Percentiles rank a stretch among this genome's conserved stretches.
These are phyloP conservation scores for Leptinotarsa haldemani DNA, from an alignment of 2,888 invertebrate species.

Conservation along the genomic window DNA sequence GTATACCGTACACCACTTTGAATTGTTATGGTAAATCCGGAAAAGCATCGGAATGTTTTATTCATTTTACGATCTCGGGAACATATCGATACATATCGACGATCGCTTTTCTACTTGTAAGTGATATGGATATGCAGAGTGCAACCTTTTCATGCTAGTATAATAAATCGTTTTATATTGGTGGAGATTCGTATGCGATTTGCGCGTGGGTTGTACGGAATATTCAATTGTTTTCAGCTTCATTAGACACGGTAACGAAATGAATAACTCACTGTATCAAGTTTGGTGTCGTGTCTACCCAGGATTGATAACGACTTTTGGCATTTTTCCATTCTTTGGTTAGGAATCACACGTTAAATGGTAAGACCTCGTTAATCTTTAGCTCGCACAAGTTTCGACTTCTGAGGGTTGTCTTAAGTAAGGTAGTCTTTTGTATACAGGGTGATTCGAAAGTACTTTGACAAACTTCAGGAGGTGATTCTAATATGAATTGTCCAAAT, in stretches of 20 bases:
- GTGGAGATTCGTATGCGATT: background rate
- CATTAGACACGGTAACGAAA: background rate
- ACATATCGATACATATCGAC: conserved; percentile 47
- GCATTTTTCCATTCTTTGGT: too few species aligned
- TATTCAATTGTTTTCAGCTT: background rate
- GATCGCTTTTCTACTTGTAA: conserved; percentile 40
- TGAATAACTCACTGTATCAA: too few species aligned
- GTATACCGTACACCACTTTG: conserved; percentile 24
- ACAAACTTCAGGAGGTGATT: too few species aligned
- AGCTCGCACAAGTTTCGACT: too few species aligned
- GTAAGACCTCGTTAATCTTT: too few species aligned
- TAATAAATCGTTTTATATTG: conserved; percentile 12
- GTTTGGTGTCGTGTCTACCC: too few species aligned
- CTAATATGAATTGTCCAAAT: too few species aligned
- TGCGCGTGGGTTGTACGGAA: background rate
- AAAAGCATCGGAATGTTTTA: conserved; percentile 41
- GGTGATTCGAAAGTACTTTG: too few species aligned
- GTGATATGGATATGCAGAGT: conserved; percentile 42
- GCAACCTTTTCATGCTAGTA: conserved; percentile 36
- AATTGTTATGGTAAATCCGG: conserved; percentile 44
- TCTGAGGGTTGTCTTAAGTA: too few species aligned
- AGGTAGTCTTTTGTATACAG: too few species aligned
- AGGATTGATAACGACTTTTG: too few species aligned
- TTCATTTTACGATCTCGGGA: conserved; percentile 42
- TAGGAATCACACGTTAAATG: too few species aligned